Evolutionary conservation across 2,888 invertebrate genomes (phyloP), one percentile per base, ranked within the genome.

Genomic region (Pammene fasciana): DNA sequence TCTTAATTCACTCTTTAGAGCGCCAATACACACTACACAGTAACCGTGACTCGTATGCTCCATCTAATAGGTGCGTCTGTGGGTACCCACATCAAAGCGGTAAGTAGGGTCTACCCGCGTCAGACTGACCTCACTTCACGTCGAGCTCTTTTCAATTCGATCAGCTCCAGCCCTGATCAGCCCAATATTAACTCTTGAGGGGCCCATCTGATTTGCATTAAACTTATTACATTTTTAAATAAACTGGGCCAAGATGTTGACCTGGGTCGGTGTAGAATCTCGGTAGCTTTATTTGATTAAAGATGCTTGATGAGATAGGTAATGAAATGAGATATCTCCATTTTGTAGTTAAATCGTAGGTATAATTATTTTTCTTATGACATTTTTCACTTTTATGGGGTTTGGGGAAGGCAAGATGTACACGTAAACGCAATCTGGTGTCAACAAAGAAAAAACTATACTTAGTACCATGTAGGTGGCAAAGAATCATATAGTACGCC

Each of bases 191-290:
- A 88, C 83, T 85, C 83, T 81, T 78, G 78, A 84, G 83, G 77
- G 79, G 78, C 75, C 83, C 79, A 80, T 52, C 62, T 80, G 83
- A 89, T 92, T 92, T 90, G 87, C 90, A 92, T 92, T 81, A 86
- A 88, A 88, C 83, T 90, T 90, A 91, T 91, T 90, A 89, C 89
- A 87, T 89, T 85, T 83, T 79, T 79, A 80, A 83, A 80, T 78
- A 77, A 73, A 70, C 75, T 70, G 41, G 26, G 55, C 54, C 61
- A 43, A 34, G 67, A 54, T 46, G 62, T 54, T 67, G 60, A 54
- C 67, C 54, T 46, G 66, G 16, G 36, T 48, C 41, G 56, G 46
- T 26, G 11, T 13, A 54, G 6, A 48, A 48, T 26, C 52, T 52
- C 10, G 8, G 5, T 14, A 8, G 18, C 43, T 4, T 57, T 59